These are phyloP conservation scores for Tympanuchus pallidicinctus DNA, from an alignment of 2,113 vertebrate genomes.

Conservation along the genomic window DNA sequence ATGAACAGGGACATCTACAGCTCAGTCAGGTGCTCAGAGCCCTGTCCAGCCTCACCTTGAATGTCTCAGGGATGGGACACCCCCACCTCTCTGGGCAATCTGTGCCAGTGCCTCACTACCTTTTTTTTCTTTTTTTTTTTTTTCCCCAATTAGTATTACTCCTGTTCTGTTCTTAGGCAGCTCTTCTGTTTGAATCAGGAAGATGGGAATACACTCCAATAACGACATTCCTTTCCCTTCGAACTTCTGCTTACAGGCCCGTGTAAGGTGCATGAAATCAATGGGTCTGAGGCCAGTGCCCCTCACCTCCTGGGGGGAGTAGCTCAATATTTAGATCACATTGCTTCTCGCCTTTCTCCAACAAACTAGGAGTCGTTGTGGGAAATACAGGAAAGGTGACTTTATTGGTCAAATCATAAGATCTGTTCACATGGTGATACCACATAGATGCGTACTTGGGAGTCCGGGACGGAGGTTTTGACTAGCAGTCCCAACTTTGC, in stretches of 20 bases:
- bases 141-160: not conserved
- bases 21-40: too few species aligned
- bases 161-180: not conserved
- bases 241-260: not conserved
- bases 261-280: not conserved
- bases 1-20: too few species aligned
- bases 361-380: not conserved
- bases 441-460: not conserved
- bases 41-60: too few species aligned
- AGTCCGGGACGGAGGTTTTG: not conserved
- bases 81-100: too few species aligned
- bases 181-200: not conserved
- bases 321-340: not conserved
- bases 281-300: not conserved
- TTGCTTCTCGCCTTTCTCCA: not conserved
- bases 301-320: not conserved
- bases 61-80: too few species aligned
- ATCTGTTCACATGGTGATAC: not conserved
- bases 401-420: not conserved
- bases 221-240: not conserved
- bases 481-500: not conserved
- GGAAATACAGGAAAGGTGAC: not conserved
- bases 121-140: too few species aligned
- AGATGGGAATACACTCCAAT: not conserved
- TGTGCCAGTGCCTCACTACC: too few species aligned